Percentiles rank a stretch among this genome's conserved stretches.
Evolutionary conservation across 2,113 vertebrate species (phyloP).

Genomic region (Megalops atlanticus): DNA sequence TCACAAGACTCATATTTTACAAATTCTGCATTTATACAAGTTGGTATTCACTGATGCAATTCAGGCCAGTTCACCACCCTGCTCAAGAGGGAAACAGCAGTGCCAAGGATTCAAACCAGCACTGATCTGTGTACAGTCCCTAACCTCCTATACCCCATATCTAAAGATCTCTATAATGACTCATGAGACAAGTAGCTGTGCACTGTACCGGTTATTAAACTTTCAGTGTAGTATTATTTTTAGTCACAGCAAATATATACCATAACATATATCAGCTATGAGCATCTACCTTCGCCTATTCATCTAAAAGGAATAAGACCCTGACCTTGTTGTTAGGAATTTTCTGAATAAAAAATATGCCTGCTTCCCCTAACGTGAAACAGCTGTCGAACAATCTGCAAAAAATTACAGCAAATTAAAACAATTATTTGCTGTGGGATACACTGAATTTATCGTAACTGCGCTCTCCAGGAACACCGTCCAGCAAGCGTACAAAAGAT

Average conservation of each 20-base stretch:
- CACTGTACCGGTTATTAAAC: too few relatives aligned
- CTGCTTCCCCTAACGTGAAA: constrained; percentile 60
- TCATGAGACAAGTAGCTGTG: too few relatives aligned
- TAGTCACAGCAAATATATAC: not conserved
- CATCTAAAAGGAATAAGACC: constrained; percentile 61
- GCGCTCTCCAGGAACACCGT: constrained; percentile 32
- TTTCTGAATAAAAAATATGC: constrained; percentile 49
- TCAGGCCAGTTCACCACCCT: not conserved
- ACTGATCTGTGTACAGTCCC: not conserved
- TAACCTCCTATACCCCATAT: not conserved
- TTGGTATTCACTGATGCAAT: not conserved
- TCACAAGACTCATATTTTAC: not conserved
- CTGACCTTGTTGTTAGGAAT: constrained; percentile 58
- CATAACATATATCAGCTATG: not conserved
- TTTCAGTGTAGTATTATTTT: not conserved
- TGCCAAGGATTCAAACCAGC: not conserved
- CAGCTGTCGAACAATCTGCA: constrained; percentile 59
- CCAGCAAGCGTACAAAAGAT: not conserved
- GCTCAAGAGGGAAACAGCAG: not conserved
- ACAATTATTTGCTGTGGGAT: constrained; percentile 68
- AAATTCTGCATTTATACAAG: not conserved
- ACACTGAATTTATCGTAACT: constrained; percentile 48
- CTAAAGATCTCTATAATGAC: too few relatives aligned
- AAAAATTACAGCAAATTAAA: constrained; percentile 60
- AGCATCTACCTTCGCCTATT: not conserved